Evolutionary conservation across 2,888 invertebrate genomes (phyloP).

Genomic region (Chironomus tentans): DNA sequence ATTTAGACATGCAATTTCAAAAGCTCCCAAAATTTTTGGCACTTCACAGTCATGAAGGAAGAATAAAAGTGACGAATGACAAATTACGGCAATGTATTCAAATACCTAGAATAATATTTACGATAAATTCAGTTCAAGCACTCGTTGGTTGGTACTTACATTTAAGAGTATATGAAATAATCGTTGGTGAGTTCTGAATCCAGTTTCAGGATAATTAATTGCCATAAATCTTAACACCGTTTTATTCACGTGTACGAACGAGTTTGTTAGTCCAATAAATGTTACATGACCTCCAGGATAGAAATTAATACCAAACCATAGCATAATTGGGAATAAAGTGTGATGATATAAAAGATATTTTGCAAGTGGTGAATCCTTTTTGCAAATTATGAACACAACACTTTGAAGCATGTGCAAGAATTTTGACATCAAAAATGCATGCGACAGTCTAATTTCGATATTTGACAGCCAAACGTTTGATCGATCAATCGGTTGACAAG

Average conservation of each 20-base stretch:
- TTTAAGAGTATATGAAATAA: no score
- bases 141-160: no score
- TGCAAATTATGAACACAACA: not conserved
- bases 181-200: no score
- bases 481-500: not conserved
- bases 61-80: no score
- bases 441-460: not conserved
- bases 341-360: not conserved
- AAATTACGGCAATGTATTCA: no score
- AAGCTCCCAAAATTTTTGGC: no score
- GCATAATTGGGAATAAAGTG: not conserved
- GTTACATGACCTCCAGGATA: not conserved
- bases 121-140: no score
- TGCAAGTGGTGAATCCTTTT: not conserved
- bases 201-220: no score
- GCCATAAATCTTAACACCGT: no score
- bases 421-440: not conserved
- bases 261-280: not conserved
- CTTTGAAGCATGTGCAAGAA: not conserved
- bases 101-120: no score
- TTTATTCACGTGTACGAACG: not conserved
- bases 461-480: not conserved
- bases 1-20: no score
- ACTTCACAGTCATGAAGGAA: no score
- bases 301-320: not conserved